Conservation (phyloP, 2,888 invertebrate species). For the Conomelus anceps region DNA sequence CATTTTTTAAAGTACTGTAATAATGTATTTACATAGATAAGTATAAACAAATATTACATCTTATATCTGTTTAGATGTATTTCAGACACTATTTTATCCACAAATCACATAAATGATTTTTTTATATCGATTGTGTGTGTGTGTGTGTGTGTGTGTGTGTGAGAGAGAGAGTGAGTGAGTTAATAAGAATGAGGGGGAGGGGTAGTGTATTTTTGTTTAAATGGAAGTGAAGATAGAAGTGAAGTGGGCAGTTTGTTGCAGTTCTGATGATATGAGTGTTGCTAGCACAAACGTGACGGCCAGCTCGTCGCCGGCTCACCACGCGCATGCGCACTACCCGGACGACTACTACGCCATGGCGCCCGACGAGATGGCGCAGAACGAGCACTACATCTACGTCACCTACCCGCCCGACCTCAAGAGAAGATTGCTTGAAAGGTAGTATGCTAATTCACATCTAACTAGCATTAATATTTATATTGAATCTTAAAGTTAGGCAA, state of each 20-base stretch:
- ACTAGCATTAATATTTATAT: too few relatives aligned
- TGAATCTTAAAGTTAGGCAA: too few relatives aligned
- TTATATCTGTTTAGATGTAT: too few relatives aligned
- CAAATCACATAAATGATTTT: too few relatives aligned
- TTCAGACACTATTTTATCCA: too few relatives aligned
- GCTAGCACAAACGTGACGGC: conserved; percentile 60
- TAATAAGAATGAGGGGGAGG: too few relatives aligned
- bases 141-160: too few relatives aligned
- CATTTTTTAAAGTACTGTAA: too few relatives aligned
- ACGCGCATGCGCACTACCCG: conserved; percentile 40
- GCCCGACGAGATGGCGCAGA: conserved; percentile 36
- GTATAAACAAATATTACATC: too few relatives aligned
- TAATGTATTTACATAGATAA: too few relatives aligned
- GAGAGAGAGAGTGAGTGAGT: too few relatives aligned
- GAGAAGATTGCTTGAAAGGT: conserved; percentile 74
- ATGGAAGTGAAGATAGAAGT: conserved; percentile 6
- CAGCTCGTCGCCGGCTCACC: conserved; percentile 52
- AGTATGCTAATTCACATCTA: conserved; percentile 32
- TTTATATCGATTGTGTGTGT: too few relatives aligned
- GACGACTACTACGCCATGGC: conserved; percentile 44
- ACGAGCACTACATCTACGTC: conserved; percentile 72
- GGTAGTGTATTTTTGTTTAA: background rate
- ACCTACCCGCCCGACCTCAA: conserved; percentile 82
- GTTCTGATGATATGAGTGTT: conserved; percentile 63
- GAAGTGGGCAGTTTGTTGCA: conserved; percentile 39